A percentile compares a stretch with the other conserved stretches of the same genome.
These are phyloP conservation scores for Fulica atra DNA, from an alignment of 2,113 vertebrate genomes.

Conservation along the genomic window DNA sequence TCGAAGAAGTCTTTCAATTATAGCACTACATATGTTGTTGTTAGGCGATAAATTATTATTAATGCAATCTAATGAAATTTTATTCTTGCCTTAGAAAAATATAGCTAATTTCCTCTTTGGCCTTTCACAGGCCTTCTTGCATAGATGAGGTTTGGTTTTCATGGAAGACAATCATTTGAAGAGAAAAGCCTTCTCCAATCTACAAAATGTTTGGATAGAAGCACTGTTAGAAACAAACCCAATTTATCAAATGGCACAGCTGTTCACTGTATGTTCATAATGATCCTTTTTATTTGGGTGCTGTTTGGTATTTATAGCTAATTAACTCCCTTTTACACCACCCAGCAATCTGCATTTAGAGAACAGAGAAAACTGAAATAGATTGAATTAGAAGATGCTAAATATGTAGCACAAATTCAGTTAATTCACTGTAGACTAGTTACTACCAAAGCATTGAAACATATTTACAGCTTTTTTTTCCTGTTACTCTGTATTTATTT, in stretches of 20 bases:
- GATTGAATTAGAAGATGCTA: conserved; percentile 56
- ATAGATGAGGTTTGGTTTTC: background rate
- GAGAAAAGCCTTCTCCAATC: background rate
- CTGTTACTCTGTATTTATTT: background rate
- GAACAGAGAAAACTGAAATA: conserved; percentile 54
- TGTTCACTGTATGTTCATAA: conserved; percentile 71
- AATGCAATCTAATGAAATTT: background rate
- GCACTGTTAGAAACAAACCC: conserved; percentile 50
- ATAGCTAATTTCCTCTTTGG: background rate
- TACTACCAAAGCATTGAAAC: conserved; percentile 44
- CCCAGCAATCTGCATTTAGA: conserved; percentile 68
- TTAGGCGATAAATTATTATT: conserved; percentile 6
- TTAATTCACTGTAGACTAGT: conserved; percentile 25
- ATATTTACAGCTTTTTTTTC: background rate
- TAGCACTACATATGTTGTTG: background rate
- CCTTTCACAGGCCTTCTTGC: background rate
- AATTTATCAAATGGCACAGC: conserved; percentile 68
- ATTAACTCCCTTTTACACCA: conserved; percentile 70
- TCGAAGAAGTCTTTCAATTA: background rate
- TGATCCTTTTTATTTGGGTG: conserved; percentile 73
- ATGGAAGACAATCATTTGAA: background rate
- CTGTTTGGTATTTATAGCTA: conserved; percentile 74
- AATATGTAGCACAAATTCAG: conserved; percentile 35
- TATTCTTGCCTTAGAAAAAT: background rate
- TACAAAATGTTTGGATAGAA: conserved; percentile 43